These are phyloP conservation scores for Alouatta palliata DNA, from an alignment of 2,113 vertebrate genomes.

Conservation along the genomic window DNA sequence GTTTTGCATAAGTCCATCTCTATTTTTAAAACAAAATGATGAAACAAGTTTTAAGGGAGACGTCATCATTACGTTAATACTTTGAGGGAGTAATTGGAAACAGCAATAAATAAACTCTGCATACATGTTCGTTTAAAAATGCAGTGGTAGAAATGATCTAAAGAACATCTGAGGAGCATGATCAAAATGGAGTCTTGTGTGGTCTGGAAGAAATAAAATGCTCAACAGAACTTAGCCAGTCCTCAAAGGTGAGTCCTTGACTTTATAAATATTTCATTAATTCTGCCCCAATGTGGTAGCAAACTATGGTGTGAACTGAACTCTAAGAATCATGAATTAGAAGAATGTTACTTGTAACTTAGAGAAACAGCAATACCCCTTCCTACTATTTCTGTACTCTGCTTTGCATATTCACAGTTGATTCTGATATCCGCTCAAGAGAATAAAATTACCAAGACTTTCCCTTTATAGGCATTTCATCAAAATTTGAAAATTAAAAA, in stretches of 20 bases:
- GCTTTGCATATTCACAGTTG: not conserved
- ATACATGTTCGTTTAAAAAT: slow-evolving; percentile 28
- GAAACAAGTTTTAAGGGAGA: slow-evolving; percentile 40
- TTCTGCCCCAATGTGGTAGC: not conserved
- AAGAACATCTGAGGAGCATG: slow-evolving; percentile 55
- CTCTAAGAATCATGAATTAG: not conserved
- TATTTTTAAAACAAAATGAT: slow-evolving; percentile 20
- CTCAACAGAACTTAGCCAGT: not conserved
- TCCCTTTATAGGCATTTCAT: not conserved
- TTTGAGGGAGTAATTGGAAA: slow-evolving; percentile 53
- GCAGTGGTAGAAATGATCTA: slow-evolving; percentile 24
- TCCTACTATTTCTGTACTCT: not conserved
- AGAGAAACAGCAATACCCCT: not conserved
- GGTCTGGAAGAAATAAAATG: slow-evolving; percentile 62
- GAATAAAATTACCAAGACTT: not conserved
- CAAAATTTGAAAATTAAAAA: slow-evolving; percentile 13
- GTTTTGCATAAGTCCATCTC: slow-evolving; percentile 2
- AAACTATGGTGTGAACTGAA: not conserved
- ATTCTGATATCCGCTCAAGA: not conserved
- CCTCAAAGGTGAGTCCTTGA: slow-evolving; percentile 30
- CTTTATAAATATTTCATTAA: slow-evolving; percentile 49
- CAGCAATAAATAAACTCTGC: slow-evolving; percentile 54
- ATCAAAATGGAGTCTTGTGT: slow-evolving; percentile 47
- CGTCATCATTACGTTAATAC: slow-evolving; percentile 44
- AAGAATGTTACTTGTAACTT: not conserved